Base-by-base conservation (phyloP, 2,888 invertebrate genomes). In the Agapostemon virescens region DNA sequence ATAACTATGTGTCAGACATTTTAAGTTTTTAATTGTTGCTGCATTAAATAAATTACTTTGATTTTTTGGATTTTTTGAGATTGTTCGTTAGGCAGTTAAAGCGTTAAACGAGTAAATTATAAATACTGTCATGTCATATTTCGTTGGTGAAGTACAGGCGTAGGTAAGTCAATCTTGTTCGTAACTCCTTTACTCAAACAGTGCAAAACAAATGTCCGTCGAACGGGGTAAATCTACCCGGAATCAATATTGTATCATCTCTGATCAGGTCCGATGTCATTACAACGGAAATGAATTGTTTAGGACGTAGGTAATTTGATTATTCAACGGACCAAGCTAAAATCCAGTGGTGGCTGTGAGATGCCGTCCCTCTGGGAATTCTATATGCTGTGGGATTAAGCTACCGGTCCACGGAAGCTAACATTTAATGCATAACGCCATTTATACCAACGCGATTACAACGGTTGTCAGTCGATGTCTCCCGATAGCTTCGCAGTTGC, bases 401-500 rank as follows among this genome's bases (percentile, higher is more conserved):
- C 26, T 26, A 26, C 23, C 26, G 26, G 55, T 1, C 23, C 26
- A 6, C 26, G 15, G 6, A 26, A 23, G 55, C 15, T 26, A 26
- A 55, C 55, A 73, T 83, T 78, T 73, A 78, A 83, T 74, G 81
- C 83, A 69, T 69, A 72, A 75, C 69, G 30, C n/a, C 80, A 72
- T 61, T 81, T 67, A 64, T 58, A 45, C 70, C 36, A 76, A 73
- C 75, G 64, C 70, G 52, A 81, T 67, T 77, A 71, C 70, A 67
- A 72, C 42, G 30, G 30, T 61, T 58, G 74, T 72, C 82, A 69
- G 5, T 4, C n/a, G 52, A 52, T 72, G 72, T 69, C 67, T 55
- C 74, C 30, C 9, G 83, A 36, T 74, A 15, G 68, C 77, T 76
- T 77, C 42, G 69, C n/a, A 67, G 69, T 52, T 23, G 38, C n/a